These are phyloP conservation scores for Lathamus discolor DNA, from an alignment of 2,113 vertebrate genomes.

Conservation along the genomic window DNA sequence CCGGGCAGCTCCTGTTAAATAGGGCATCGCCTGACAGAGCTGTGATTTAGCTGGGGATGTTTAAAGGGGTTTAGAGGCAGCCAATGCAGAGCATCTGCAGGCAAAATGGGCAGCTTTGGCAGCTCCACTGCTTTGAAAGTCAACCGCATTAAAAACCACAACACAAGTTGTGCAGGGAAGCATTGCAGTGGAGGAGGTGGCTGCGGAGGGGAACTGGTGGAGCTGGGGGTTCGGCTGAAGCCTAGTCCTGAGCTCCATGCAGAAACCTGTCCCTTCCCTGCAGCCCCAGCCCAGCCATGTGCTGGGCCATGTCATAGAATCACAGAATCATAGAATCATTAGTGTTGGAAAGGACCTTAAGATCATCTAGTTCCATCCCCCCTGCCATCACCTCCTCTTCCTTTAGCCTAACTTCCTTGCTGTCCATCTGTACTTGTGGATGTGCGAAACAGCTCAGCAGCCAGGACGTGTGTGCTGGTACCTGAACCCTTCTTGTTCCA, in stretches of 20 bases:
- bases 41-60: constrained; percentile 52
- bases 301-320: neutral
- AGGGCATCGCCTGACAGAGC: constrained; percentile 61
- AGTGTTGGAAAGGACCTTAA: too few species aligned
- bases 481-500: neutral
- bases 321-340: too few species aligned
- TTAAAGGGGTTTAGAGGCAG: constrained; percentile 35
- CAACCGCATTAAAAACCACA: neutral
- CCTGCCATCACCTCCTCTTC: neutral
- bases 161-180: neutral
- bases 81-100: constrained; percentile 52
- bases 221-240: neutral
- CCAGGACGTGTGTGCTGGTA: accelerated
- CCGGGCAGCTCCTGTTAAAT: constrained; percentile 50
- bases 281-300: neutral
- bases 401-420: neutral
- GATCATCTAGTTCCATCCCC: too few species aligned
- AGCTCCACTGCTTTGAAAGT: neutral
- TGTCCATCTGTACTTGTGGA: neutral
- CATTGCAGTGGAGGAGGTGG: neutral
- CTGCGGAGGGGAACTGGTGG: neutral
- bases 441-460: accelerated
- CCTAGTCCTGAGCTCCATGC: neutral
- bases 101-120: constrained; percentile 2
- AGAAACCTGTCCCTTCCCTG: neutral